Base-by-base conservation (phyloP, 2,797 vertebrate species). In the Hemitrygon akajei region DNA sequence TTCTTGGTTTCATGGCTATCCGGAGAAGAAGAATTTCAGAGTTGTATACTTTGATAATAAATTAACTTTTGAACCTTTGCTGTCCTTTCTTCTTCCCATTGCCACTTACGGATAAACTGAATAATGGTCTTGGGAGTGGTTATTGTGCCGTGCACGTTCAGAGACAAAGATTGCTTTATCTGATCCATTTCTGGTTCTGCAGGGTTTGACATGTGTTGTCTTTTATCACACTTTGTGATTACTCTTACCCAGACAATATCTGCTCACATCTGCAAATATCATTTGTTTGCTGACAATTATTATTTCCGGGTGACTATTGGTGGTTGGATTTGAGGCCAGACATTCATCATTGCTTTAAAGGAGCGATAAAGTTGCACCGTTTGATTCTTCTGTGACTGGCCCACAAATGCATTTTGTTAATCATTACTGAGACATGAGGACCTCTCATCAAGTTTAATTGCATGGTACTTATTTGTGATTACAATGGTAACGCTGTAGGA, bases 401-500 rank as follows among this genome's bases (percentile, higher is more conserved):
- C 69, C 20, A 75, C 22, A 22, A 30, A n/a, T 22, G 37, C 69
- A 18, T 47, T 75, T 92, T 75, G 34, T 92, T 92, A 40, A 73
- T 75, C 12, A 92, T 92, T 56, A 27, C 47, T 56, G 25, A 47
- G 34, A 87, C 6, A 75, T 47, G 91, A 30, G 37, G 71, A 47
- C 25, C 91, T 92, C 69, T 56, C 69, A 92, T 91, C 89, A 91
- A 91, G 34, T 69, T 69, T 91, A 92, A 75, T 87, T 34, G 60
- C 58, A 34, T 66, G 1, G 0, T 47, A 1, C 47, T 47, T 14
- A 92, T 3, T 25, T 75, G 37, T 2, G 71, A 30, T 75, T 27
- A 12, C 69, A 27, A 56, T 16, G 37, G 71, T 40, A 73, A 75
- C 75, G 11, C 69, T 73, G 25, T 14, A 30, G 22, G 34, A 47